A percentile compares a stretch with the other conserved stretches of the same genome.
These are phyloP conservation scores for Drosophila sturtevanti DNA, from an alignment of 1,140 invertebrate species.

Conservation along the genomic window DNA sequence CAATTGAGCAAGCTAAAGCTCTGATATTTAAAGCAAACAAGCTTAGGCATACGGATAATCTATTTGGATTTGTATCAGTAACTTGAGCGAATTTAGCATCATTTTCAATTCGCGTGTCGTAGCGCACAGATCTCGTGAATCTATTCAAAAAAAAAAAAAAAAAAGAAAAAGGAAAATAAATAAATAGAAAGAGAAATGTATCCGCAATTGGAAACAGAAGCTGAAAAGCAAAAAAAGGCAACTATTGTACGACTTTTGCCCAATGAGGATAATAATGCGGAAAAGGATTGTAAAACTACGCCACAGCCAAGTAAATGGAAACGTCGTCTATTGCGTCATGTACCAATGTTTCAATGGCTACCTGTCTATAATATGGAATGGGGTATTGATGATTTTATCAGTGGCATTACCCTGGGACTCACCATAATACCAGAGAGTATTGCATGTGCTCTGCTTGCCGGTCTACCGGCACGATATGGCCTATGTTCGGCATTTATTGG, in stretches of 20 bases:
- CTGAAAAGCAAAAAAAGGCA: constrained; percentile 47
- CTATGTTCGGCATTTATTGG: constrained; percentile 84
- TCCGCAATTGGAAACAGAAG: constrained; percentile 60
- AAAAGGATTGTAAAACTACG: constrained; percentile 27
- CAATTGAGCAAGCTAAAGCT: constrained; percentile 44
- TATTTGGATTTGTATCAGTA: constrained; percentile 43
- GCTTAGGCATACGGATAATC: constrained; percentile 12
- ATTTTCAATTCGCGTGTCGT: constrained; percentile 54
- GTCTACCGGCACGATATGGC: constrained; percentile 87
- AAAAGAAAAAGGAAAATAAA: too few relatives aligned
- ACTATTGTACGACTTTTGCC: constrained; percentile 45
- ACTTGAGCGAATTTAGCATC: constrained; percentile 32
- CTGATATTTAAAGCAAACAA: constrained; percentile 63
- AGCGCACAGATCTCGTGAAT: constrained; percentile 23
- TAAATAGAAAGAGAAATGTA: constrained; percentile 55
- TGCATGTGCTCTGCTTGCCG: constrained; percentile 90
- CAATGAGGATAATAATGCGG: constrained; percentile 15
- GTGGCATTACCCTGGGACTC: constrained; percentile 90
- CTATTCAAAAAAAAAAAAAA: background rate
- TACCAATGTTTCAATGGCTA: constrained; percentile 85
- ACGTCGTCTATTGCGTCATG: constrained; percentile 48
- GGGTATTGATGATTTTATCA: constrained; percentile 87
- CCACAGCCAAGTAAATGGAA: constrained; percentile 41
- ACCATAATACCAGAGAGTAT: constrained; percentile 94
- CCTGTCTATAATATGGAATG: constrained; percentile 86